A percentile compares a stretch with the other conserved stretches of the same genome.
Evolutionary conservation across 1,140 invertebrate species (phyloP).

Genomic region (Neodiprion virginianus): DNA sequence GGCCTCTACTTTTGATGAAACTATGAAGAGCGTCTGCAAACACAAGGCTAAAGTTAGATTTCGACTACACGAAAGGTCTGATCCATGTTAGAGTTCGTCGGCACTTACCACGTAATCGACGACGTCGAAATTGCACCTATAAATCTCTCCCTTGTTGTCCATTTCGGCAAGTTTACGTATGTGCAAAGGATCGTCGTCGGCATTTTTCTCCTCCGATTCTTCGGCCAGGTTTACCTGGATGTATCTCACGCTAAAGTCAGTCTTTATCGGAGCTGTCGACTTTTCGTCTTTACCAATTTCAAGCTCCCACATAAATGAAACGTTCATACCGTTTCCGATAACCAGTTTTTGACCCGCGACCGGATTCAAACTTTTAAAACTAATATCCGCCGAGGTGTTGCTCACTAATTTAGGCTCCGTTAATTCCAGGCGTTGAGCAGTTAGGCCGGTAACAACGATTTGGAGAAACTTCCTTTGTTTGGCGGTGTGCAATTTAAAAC

Average conservation of each 20-base stretch:
- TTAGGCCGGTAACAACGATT: constrained; percentile 75
- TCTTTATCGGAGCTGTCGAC: constrained; percentile 68
- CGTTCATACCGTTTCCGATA: constrained; percentile 72
- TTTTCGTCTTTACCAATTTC: constrained; percentile 67
- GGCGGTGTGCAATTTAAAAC: constrained; percentile 82
- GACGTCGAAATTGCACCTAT: constrained; percentile 67
- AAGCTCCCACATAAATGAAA: constrained; percentile 86
- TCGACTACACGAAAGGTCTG: not conserved
- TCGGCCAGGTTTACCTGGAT: constrained; percentile 60
- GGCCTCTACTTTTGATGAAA: constrained; percentile 82
- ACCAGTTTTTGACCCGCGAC: constrained; percentile 63
- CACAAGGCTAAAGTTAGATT: constrained; percentile 24
- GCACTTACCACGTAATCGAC: constrained; percentile 69
- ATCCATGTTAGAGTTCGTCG: not conserved
- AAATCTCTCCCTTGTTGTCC: constrained; percentile 54
- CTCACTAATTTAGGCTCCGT: constrained; percentile 66
- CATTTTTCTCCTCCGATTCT: constrained; percentile 40
- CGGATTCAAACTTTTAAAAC: constrained; percentile 72
- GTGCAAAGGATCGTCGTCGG: constrained; percentile 56
- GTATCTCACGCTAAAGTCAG: constrained; percentile 75
- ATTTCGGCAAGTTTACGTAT: constrained; percentile 51
- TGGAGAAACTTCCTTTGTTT: constrained; percentile 82
- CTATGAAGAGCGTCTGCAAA: constrained; percentile 81
- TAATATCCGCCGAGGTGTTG: constrained; percentile 61
- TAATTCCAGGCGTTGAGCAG: constrained; percentile 66